phyloP scores from a whole-genome alignment of 2,888 invertebrate species.

The Scaptomyza tumidula region DNA sequence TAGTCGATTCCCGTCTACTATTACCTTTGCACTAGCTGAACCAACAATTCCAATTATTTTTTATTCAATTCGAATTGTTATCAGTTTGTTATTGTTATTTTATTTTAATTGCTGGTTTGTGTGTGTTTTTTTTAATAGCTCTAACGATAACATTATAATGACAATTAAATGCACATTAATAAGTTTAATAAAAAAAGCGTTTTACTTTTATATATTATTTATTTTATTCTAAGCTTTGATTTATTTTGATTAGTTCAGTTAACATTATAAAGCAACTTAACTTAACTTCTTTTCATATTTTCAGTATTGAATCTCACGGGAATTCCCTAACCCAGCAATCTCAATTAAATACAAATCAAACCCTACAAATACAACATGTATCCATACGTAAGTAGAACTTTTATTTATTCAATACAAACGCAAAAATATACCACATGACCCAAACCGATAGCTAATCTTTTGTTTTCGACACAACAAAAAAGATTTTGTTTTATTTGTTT shows the following conservation, averaged over 20 bases:
- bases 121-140: too few species aligned
- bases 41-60: too few species aligned
- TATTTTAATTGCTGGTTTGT: too few species aligned
- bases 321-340: slow-evolving; percentile 44
- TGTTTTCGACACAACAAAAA: neutral
- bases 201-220: neutral
- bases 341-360: slow-evolving; percentile 24
- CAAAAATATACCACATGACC: neutral
- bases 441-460: neutral
- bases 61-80: too few species aligned
- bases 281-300: slow-evolving; percentile 26
- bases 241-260: too few species aligned
- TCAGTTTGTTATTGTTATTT: neutral
- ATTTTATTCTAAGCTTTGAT: too few species aligned
- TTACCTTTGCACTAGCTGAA: too few species aligned
- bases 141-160: too few species aligned
- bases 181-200: too few species aligned
- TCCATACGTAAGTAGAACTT: slow-evolving; percentile 63
- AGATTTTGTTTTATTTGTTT: neutral
- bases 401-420: neutral
- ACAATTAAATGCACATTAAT: too few species aligned
- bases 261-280: too few species aligned
- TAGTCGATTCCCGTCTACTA: neutral
- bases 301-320: slow-evolving; percentile 66
- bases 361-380: slow-evolving; percentile 43